Conservation (phyloP, 30 jellyfish, hydroid and myxozoan species). For the Hydractinia symbiolongicarpus region DNA sequence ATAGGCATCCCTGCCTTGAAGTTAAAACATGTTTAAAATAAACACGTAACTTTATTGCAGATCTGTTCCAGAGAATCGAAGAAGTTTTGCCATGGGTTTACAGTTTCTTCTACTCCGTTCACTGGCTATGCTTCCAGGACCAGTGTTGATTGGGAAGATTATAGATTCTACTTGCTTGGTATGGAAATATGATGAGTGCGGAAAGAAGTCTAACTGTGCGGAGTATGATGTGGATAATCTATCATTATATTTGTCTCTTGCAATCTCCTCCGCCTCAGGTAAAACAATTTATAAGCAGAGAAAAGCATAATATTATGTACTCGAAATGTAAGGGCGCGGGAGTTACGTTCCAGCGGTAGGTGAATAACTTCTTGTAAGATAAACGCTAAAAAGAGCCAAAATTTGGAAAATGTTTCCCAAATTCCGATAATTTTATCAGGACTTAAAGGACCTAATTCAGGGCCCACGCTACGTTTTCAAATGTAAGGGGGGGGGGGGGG, state of each 20-base stretch:
- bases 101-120: conserved; percentile 67
- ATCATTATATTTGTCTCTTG: not conserved
- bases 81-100: conserved; percentile 63
- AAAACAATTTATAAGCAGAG: not conserved
- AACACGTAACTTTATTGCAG: conserved; percentile 2
- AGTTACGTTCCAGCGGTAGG: no score
- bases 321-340: no score
- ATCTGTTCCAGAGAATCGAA: conserved; percentile 31
- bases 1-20: no score
- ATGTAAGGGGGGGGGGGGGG: no score
- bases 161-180: conserved; percentile 47
- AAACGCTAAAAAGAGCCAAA: no score
- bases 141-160: conserved; percentile 51
- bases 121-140: conserved; percentile 73
- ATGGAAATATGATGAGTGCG: conserved; percentile 47
- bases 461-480: no score
- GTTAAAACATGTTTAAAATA: not conserved
- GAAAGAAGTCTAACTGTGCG: conserved; percentile 12
- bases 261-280: not conserved
- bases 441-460: no score
- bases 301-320: no score
- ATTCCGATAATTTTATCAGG: no score
- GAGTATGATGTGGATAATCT: conserved; percentile 24
- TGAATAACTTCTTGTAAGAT: no score
- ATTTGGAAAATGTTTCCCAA: no score